Evolutionary conservation across 1,140 invertebrate species (phyloP), one percentile per base, ranked within the genome.

Genomic region (Papilio glaucus): DNA sequence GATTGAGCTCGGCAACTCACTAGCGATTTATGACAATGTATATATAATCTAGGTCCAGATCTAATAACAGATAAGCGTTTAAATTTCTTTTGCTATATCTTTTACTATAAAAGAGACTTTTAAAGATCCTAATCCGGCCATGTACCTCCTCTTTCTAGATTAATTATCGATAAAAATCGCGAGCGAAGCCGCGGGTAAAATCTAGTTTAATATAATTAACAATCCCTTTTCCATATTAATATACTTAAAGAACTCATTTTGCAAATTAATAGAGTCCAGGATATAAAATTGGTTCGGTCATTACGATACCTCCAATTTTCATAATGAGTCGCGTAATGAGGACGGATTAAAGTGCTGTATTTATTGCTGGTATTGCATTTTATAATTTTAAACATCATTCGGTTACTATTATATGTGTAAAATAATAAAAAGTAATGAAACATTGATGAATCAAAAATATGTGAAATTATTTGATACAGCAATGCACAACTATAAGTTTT

Each of bases 281-380:
- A 77, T 49, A 72, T 77, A 78, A 78, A 81, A 75, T 81, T n/a
- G n/a, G 75, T 73, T 73, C 70, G 57, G 53, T 73, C 57, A 72
- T 67, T 78, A 67, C 63, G 61, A 53, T 33, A 37, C 53, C 60
- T 72, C 65, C 74, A 76, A 80, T 80, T 78, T 80, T 73, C 76
- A 80, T 80, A 80, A 80, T 74, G 78, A 80, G 45, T 74, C 24
- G 42, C 42, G 77, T 78, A 78, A 80, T 78, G 72, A 74, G 67
- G 72, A 65, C 67, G 37, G 21, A 38, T 61, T 15, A 18, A 71
- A n/a, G 49, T 70, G 49, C 38, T 57, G 62, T 76, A 68, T 72
- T 69, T 41, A 74, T 71, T 73, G 71, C 60, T 53, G 39, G 60
- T 49, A 61, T 71, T 41, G 33, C 37, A 18, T 71, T 71, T 24